Evolutionary conservation across 2,797 vertebrate genomes (phyloP), one percentile per base, ranked within the genome.

Genomic region (Chloroceryle amazona): DNA sequence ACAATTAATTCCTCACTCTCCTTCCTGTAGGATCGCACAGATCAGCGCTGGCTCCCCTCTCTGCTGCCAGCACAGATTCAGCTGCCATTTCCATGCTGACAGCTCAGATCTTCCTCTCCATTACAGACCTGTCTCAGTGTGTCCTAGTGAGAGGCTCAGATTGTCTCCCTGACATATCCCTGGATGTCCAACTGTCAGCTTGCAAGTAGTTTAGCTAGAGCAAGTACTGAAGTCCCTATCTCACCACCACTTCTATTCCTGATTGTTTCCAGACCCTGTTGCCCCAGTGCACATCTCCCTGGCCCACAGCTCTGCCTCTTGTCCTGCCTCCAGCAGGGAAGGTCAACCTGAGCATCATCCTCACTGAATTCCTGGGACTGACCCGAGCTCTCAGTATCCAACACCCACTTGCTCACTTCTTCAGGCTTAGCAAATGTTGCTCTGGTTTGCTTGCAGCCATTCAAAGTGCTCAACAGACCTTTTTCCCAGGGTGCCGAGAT

Each of bases 21-120:
- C 49, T 86, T 86, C 49, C 79, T 61, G 47, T 20, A 57, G 52
- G 52, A 87, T 41, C 3, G 0, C 68, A 80, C 9, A 79, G 47
- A 46, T 28, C 11, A 18, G 61, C 87, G 16, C 33, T 82, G 54
- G 26, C 62, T 72, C 4, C 47, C 31, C 54, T 5, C 21, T 79
- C 62, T 84, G 60, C 92, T 93, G 86, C 83, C 70, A 96, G 70
- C 66, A 89, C 70, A 72, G 72, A 76, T 86, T 75, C 80, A 70
- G 58, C 74, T 86, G 73, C 92, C 46, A 66, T 82, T 89, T 92
- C 83, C 67, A 66, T 28, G 83, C 80, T 89, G 95, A 89, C 95
- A 96, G 31, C 66, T 90, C 81, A 51, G 28, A 95, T 90, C 70
- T 84, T 47, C 80, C 47, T 89, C 88, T 93, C 54, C 74, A 31